Percentiles rank a stretch among this genome's conserved stretches.
These are phyloP conservation scores for Noctilio leporinus DNA, from an alignment of 2,113 vertebrate genomes.

Conservation along the genomic window DNA sequence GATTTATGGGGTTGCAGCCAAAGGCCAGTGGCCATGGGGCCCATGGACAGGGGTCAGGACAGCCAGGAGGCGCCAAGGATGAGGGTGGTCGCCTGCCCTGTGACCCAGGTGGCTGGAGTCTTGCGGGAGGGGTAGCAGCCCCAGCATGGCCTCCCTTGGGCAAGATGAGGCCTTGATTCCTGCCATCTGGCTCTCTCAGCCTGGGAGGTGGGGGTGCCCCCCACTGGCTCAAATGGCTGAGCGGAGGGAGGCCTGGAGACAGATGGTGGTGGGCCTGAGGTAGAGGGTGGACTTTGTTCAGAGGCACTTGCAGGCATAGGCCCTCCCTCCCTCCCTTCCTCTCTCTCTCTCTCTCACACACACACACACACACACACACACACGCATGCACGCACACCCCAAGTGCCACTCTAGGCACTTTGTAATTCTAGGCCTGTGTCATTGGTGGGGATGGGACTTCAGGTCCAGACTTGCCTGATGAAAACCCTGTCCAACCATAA, in stretches of 20 bases:
- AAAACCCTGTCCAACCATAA: neutral
- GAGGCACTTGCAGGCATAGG: constrained; percentile 24
- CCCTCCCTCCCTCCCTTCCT: neutral
- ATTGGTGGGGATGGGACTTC: fast-evolving
- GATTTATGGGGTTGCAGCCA: constrained; percentile 82
- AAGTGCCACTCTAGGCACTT: neutral
- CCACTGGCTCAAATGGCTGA: constrained; percentile 48
- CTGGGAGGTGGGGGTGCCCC: constrained; percentile 24
- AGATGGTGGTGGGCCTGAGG: constrained; percentile 79
- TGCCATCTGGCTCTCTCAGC: constrained; percentile 51
- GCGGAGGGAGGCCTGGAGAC: constrained; percentile 49
- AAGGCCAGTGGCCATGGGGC: constrained; percentile 35
- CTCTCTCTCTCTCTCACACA: neutral
- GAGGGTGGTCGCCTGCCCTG: constrained; percentile 74
- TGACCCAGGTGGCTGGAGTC: constrained; percentile 75
- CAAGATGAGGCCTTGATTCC: constrained; percentile 63
- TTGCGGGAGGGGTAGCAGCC: constrained; percentile 68
- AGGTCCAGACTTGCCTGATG: neutral
- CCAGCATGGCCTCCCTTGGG: constrained; percentile 40
- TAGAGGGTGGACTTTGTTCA: constrained; percentile 74
- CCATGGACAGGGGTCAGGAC: constrained; percentile 74
- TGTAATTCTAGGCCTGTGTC: neutral
- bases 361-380: neutral
- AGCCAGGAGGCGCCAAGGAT: constrained; percentile 81
- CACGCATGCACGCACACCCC: fast-evolving